Conservation (phyloP, 2,888 invertebrate genomes). For the Melieria crassipennis region DNA sequence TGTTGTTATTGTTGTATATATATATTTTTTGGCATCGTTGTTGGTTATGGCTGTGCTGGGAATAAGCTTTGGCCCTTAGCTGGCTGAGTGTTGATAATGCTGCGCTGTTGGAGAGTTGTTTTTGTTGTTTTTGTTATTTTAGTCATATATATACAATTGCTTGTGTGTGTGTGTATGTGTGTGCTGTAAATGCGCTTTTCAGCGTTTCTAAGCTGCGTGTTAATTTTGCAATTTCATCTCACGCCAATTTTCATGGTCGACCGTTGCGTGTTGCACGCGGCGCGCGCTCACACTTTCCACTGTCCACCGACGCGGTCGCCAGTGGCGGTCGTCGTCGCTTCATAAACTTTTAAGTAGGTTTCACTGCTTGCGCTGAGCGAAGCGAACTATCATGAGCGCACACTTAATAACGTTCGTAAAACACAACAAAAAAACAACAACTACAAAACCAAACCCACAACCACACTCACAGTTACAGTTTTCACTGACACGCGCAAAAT, state of each 20-base stretch:
- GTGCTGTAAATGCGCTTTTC: neutral
- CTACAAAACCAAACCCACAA: neutral
- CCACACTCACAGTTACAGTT: neutral
- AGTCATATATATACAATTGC: no score
- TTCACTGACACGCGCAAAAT: neutral
- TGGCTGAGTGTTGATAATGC: neutral
- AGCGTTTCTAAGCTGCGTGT: neutral
- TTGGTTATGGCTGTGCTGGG: neutral
- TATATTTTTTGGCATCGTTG: no score
- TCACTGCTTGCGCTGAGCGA: neutral
- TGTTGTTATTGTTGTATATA: no score
- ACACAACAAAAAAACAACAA: neutral
- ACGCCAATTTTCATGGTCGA: neutral
- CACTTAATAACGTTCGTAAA: neutral
- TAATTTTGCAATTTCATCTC: neutral
- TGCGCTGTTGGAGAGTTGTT: conserved; percentile 2
- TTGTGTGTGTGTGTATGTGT: no score
- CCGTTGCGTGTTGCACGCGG: no score
- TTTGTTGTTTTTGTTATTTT: no score
- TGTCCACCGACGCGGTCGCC: no score
- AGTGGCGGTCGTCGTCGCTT: neutral
- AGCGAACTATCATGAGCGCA: conserved; percentile 13
- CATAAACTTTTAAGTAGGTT: conserved; percentile 3
- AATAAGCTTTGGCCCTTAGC: neutral
- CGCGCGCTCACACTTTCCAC: no score